phyloP scores from a whole-genome alignment of 2,888 invertebrate species.

The Meloe dianella region DNA sequence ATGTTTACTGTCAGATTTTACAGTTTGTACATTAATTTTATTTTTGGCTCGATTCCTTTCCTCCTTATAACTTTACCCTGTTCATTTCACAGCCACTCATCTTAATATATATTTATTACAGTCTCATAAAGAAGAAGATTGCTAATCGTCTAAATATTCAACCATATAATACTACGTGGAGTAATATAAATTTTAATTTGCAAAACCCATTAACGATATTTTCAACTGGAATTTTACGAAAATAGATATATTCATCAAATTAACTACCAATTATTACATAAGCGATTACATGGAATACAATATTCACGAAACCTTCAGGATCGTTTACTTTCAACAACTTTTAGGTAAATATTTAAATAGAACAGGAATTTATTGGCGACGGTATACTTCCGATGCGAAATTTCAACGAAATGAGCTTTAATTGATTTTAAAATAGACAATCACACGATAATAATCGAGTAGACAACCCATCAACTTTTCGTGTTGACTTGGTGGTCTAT shows the following conservation, averaged over 20 bases:
- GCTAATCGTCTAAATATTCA: background rate
- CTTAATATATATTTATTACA: conserved; percentile 3
- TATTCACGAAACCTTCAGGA: background rate
- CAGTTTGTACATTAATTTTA: background rate
- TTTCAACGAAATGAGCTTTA: too few relatives aligned
- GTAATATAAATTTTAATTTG: conserved; percentile 1
- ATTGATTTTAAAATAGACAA: background rate
- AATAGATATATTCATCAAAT: background rate
- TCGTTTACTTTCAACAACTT: background rate
- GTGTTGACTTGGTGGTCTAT: background rate
- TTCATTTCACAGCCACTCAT: conserved; percentile 2
- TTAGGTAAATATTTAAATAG: background rate
- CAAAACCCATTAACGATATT: background rate
- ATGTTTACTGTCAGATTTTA: background rate
- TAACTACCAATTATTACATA: background rate
- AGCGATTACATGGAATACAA: background rate
- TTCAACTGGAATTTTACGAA: background rate
- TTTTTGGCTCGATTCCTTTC: background rate
- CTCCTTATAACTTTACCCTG: background rate
- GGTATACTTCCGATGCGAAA: too few relatives aligned
- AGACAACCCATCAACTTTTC: background rate
- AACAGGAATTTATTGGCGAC: background rate
- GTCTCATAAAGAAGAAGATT: background rate
- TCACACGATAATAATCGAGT: background rate
- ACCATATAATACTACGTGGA: background rate